Evolutionary conservation across 2,797 vertebrate genomes (phyloP).

Genomic region (Paramormyrops hopkinsi): DNA sequence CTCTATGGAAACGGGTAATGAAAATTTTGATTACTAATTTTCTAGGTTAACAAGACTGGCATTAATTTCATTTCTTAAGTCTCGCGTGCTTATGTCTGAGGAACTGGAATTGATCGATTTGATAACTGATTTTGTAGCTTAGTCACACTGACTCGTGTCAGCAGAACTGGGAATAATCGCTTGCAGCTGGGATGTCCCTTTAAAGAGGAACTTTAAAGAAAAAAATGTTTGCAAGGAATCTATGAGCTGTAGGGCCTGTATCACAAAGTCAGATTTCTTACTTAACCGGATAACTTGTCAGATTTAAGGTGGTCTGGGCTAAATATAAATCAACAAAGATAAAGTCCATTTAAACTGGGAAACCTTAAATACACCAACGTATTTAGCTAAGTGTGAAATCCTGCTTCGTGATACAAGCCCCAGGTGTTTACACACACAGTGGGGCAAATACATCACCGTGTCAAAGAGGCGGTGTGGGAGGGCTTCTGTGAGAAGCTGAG

Average conservation of each 20-base stretch:
- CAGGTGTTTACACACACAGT: background rate
- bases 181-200: background rate
- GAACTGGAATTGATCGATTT: background rate
- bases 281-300: background rate
- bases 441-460: background rate
- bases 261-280: background rate
- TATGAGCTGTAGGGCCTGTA: background rate
- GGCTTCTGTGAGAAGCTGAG: background rate
- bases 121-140: background rate
- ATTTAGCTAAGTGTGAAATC: background rate
- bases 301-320: background rate
- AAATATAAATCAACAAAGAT: background rate
- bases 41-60: background rate
- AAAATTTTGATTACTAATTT: background rate
- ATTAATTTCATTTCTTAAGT: background rate
- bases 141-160: background rate
- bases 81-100: background rate
- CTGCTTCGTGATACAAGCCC: background rate
- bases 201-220: background rate
- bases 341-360: background rate
- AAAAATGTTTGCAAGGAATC: background rate
- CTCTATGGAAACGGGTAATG: background rate
- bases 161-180: background rate
- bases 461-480: constrained; percentile 29
- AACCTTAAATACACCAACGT: background rate